Base-by-base conservation (phyloP, 2,113 vertebrate genomes). In the Corynorhinus townsendii region DNA sequence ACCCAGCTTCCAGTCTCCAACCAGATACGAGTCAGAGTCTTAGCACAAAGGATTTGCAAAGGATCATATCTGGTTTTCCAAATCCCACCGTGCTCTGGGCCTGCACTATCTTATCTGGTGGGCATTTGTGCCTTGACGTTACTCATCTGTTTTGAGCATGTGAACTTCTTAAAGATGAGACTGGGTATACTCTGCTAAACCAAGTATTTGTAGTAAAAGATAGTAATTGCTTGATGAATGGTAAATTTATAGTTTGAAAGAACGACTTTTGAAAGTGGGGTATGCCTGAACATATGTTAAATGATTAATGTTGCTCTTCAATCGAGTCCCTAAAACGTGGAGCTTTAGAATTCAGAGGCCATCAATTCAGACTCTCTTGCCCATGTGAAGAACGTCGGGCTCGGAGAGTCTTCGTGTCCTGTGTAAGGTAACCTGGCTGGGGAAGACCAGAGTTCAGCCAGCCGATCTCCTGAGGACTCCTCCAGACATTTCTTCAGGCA, bases 401-500 rank as follows among this genome's bases (percentile, higher is more conserved):
- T 66, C n/a, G 7, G 6, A 33, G 77, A 62, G 24, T 38, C 8
- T 73, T 52, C 45, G 71, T 22, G 43, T 69, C 90, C 85, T 82
- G 24, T 49, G 49, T 80, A 64, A 87, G 72, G 54, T 91, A 45
- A 62, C 26, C 38, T 47, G 76, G 24, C 38, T 80, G 33, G n/a
- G 33, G 40, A 91, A 75, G 47, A 86, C 26, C 73, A 84, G 84
- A 89, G 73, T 47, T 59, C 79, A 71, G 80, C 52, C 77, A 38
- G 92, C 76, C 89, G 54, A n/a, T 38, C 33, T 85, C 40, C 30
- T 19, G 30, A 79, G 28, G 47, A 11, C 38, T 90, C 24, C 54
- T 76, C 22, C 64, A 95, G 90, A 52, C 30, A 4, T 90, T 71
- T 90, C 93, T 95, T 92, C 49, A 75, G 80, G 83, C 87, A 72